phyloP scores from a whole-genome alignment of 2,888 invertebrate species.

The Graphium colonna region DNA sequence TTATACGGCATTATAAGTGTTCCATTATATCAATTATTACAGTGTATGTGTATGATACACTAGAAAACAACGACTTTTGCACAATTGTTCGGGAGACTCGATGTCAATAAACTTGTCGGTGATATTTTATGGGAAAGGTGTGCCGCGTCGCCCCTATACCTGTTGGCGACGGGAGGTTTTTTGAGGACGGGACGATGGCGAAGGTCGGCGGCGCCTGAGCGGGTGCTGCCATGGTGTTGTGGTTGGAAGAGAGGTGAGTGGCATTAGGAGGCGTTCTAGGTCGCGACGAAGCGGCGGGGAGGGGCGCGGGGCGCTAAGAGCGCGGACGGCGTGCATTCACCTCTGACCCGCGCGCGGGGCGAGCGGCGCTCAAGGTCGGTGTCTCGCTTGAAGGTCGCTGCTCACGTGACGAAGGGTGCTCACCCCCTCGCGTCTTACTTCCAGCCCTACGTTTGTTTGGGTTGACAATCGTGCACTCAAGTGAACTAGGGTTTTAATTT shows the following conservation, averaged over 20 bases:
- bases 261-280: slow-evolving; percentile 45
- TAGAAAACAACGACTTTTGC: slow-evolving; percentile 56
- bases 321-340: slow-evolving; percentile 69
- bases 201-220: slow-evolving; percentile 41
- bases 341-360: slow-evolving; percentile 78
- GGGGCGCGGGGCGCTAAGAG: slow-evolving; percentile 40
- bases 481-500: slow-evolving; percentile 24
- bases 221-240: slow-evolving; percentile 54
- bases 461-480: slow-evolving; percentile 47
- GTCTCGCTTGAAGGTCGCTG: slow-evolving; percentile 77
- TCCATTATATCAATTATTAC: slow-evolving; percentile 45
- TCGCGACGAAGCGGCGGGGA: slow-evolving; percentile 43
- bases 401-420: slow-evolving; percentile 74
- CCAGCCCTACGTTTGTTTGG: slow-evolving; percentile 39
- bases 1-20: slow-evolving; percentile 50
- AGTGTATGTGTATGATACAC: slow-evolving; percentile 54
- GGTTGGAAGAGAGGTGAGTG: slow-evolving; percentile 63
- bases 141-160: slow-evolving; percentile 72
- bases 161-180: slow-evolving; percentile 64
- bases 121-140: slow-evolving; percentile 79
- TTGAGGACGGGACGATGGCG: slow-evolving; percentile 51
- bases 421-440: slow-evolving; percentile 40
- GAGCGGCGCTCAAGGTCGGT: slow-evolving; percentile 77
- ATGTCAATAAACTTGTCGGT: slow-evolving; percentile 79
- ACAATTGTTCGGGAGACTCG: slow-evolving; percentile 68